Conservation (phyloP, 37 sponge, comb jelly and placozoan species). For the Trichoplax adhaerens region DNA sequence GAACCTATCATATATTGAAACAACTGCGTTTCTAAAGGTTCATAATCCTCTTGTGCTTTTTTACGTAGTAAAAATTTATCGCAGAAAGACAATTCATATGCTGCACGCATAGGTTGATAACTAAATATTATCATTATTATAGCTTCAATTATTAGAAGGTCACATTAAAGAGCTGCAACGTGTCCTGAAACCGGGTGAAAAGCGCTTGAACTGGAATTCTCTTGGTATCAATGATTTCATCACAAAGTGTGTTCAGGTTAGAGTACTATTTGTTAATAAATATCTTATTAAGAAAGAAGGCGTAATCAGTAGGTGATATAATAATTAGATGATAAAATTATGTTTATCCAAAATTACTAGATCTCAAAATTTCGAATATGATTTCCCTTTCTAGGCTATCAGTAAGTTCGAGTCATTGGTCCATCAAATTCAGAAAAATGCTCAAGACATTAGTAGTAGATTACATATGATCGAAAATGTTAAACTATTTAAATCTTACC, state of each 20-base stretch:
- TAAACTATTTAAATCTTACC: constrained; percentile 55
- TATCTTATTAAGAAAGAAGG: not conserved
- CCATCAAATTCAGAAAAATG: constrained; percentile 94
- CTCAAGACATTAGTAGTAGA: constrained; percentile 84
- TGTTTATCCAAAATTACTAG: not conserved
- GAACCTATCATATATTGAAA: no score
- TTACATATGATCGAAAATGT: constrained; percentile 64
- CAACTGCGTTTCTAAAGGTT: no score
- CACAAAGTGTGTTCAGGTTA: constrained; percentile 36
- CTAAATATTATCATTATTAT: not conserved
- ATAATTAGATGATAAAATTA: not conserved
- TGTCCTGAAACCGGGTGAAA: constrained; percentile 68
- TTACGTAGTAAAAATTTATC: no score
- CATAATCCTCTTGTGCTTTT: no score
- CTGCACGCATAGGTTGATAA: no score
- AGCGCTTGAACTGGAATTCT: constrained; percentile 98
- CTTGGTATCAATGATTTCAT: constrained; percentile 95
- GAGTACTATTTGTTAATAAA: not conserved
- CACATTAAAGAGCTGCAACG: constrained; percentile 68
- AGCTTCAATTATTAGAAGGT: constrained; percentile 69
- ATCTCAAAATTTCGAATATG: not conserved
- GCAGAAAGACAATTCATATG: no score
- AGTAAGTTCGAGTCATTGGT: constrained; percentile 93
- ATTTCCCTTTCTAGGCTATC: constrained; percentile 26
- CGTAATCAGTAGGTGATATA: not conserved